Evolutionary conservation across 2,113 vertebrate genomes (phyloP).

Genomic region (Dolichotis patagonum): DNA sequence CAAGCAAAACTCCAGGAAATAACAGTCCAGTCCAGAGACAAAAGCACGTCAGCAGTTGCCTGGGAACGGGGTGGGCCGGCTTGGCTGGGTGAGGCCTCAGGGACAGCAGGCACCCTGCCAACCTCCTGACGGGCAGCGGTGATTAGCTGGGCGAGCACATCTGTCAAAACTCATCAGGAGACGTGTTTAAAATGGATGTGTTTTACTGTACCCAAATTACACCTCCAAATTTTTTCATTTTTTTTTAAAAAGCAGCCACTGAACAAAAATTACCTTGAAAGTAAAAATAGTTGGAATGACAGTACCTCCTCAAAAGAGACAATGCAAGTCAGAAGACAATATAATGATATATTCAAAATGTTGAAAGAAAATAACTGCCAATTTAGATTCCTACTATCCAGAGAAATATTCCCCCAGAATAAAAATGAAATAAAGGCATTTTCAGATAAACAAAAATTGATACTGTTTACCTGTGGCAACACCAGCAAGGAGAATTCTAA

Average conservation of each 20-base stretch:
- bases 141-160: neutral
- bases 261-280: constrained; percentile 50
- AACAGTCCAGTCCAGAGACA: no score
- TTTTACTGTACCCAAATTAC: constrained; percentile 12
- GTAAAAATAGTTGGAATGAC: constrained; percentile 35
- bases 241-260: neutral
- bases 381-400: neutral
- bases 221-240: neutral
- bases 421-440: neutral
- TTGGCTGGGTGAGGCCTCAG: fast-evolving
- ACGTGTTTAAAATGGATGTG: neutral
- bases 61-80: neutral
- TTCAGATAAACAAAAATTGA: neutral
- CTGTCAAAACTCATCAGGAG: constrained; percentile 28
- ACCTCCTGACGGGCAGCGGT: neutral
- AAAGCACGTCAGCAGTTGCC: neutral
- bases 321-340: constrained; percentile 35
- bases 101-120: neutral
- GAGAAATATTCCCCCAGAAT: neutral
- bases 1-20: neutral
- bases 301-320: constrained; percentile 26
- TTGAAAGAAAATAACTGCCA: constrained; percentile 41
- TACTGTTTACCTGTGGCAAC: neutral
- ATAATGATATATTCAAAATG: neutral
- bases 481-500: neutral